Conservation (phyloP, 2,888 invertebrate genomes). For the Clanis bilineata region DNA sequence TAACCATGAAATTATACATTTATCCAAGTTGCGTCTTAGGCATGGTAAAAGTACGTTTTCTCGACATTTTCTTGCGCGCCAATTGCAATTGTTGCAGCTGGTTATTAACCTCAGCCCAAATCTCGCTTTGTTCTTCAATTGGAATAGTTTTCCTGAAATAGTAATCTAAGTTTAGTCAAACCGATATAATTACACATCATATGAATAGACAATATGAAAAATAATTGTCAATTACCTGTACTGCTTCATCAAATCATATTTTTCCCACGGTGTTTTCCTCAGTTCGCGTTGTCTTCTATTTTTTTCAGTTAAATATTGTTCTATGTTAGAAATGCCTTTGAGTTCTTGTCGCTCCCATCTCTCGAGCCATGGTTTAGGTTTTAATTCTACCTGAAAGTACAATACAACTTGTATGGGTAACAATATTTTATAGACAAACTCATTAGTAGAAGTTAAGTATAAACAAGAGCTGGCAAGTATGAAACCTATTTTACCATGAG, state of each 20-base stretch:
- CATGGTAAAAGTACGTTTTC: slow-evolving; percentile 62
- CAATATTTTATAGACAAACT: background rate
- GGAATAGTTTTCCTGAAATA: slow-evolving; percentile 88
- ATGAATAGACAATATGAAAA: too few relatives aligned
- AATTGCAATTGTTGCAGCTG: slow-evolving; percentile 88
- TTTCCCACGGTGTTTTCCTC: slow-evolving; percentile 89
- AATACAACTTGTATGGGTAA: background rate
- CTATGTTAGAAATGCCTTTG: slow-evolving; percentile 86
- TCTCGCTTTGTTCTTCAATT: slow-evolving; percentile 92
- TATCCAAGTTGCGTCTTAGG: slow-evolving; percentile 68
- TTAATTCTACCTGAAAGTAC: slow-evolving; percentile 84
- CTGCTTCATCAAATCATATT: slow-evolving; percentile 96
- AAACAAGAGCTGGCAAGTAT: too few relatives aligned
- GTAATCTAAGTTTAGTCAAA: slow-evolving; percentile 8
- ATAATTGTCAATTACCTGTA: slow-evolving; percentile 84
- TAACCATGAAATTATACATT: slow-evolving; percentile 22
- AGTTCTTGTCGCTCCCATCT: slow-evolving; percentile 92
- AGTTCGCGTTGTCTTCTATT: slow-evolving; percentile 78
- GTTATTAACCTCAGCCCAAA: slow-evolving; percentile 91
- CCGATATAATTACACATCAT: too few relatives aligned
- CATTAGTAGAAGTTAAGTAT: too few relatives aligned
- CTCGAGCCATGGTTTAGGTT: slow-evolving; percentile 94
- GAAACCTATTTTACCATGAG: too few relatives aligned
- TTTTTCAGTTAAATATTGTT: slow-evolving; percentile 79
- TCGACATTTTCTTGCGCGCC: slow-evolving; percentile 74